These are phyloP conservation scores for Lepisosteus oculatus DNA, from an alignment of 2,113 vertebrate species.

Conservation along the genomic window DNA sequence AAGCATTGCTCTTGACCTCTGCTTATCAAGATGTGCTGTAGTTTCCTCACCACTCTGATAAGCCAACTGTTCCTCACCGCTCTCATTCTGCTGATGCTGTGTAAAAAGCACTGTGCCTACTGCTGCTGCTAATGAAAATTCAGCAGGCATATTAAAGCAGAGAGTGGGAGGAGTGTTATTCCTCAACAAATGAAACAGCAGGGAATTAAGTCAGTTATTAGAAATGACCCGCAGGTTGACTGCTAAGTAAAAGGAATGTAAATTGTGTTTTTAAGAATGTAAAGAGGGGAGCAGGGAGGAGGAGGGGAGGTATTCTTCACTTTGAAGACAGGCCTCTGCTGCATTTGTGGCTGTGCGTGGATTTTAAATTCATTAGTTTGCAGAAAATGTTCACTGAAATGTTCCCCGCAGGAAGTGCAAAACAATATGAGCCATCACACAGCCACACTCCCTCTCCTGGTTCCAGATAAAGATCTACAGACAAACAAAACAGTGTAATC, in stretches of 20 bases:
- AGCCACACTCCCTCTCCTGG: no score
- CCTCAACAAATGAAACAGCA: conserved; percentile 1
- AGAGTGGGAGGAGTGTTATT: background rate
- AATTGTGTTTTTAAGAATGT: conserved; percentile 6
- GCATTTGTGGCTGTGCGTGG: no score
- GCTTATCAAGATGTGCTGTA: background rate
- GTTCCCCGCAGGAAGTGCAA: no score
- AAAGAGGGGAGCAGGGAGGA: background rate
- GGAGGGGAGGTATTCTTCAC: no score
- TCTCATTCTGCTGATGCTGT: background rate
- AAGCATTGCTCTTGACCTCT: background rate
- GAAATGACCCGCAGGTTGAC: conserved; percentile 3
- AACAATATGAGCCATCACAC: no score
- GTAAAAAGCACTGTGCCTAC: background rate
- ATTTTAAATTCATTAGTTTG: no score
- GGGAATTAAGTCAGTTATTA: conserved; percentile 4
- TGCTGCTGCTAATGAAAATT: background rate
- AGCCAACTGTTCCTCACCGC: background rate
- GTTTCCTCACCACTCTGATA: background rate
- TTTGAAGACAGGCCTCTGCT: no score
- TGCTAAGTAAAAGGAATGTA: background rate
- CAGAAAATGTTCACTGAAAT: no score
- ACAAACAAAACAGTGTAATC: no score
- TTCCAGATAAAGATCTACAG: no score
- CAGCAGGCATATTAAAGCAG: background rate